Evolutionary conservation across 37 sponge, comb jelly and placozoan species (phyloP), one percentile per base, ranked within the genome.

Genomic region (Agelas oroides): DNA sequence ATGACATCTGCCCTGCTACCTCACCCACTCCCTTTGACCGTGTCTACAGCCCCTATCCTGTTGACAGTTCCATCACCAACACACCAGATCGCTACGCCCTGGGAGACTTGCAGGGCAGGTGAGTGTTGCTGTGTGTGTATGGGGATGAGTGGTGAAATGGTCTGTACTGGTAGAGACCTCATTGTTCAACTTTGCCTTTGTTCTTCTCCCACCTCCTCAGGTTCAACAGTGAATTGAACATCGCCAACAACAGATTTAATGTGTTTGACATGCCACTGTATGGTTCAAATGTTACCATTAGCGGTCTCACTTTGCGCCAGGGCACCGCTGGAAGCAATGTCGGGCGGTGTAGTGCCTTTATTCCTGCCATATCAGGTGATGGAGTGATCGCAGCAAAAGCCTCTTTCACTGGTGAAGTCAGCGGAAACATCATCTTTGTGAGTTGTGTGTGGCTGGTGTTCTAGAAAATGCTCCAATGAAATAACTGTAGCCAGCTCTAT

Each of bases 251-350:
- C 32, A 75, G 68, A 6, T 60, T 82, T 40, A 8, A 11, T 21
- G 82, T 80, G 21, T 68, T 64, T 75, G 88, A 87, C n/a, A 14
- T 87, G 53, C 88, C 88, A 0, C 74, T 87, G 39, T 73, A 79
- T 75, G 88, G 88, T 28, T 38, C 68, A 23, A 38, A 65, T 5
- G 73, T 55, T 19, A 87, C 65, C 39, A 65, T 84, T 0, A 32
- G 32, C 19, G 31, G 75, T 25, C 85, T 61, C 46, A 57, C 62
- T 2, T 71, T 86, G 52, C 63, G 78, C 37, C 27, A 2, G 8
- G 46, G 8, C 46, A 12, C 5, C 3, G 62, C 3, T 5, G 27
- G 14, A 5, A 35, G 17, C 23, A 69, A 68, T 31, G 5, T 31
- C 0, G 56, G 81, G 11, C 18, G 0, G 31, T 86, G 86, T 52